Base-by-base conservation (phyloP, 2,113 vertebrate genomes). In the Edolisoma coerulescens region DNA sequence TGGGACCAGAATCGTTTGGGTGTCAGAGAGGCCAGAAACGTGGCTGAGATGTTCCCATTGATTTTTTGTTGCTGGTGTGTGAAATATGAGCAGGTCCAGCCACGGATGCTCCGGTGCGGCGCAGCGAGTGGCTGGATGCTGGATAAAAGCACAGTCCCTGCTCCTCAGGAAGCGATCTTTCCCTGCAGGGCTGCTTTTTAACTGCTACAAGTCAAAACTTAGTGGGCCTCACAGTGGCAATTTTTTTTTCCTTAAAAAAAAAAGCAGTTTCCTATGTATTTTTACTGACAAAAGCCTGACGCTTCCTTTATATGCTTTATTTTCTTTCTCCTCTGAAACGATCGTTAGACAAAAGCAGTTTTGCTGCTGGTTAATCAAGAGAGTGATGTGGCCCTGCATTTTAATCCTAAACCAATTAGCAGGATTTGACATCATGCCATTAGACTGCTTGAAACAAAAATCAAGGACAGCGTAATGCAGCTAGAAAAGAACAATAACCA, bases 381-480 rank as follows among this genome's bases (percentile, higher is more conserved):
- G 95, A 96, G 89, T 97, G 96, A 96, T 95, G 94, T 95, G 96
- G 95, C 96, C 92, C 96, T 97, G 96, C 95, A 97, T 97, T 97
- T 97, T 97, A 97, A 97, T 96, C 96, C 96, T 97, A 97, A 97
- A 97, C 97, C 96, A 97, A 97, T 97, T 97, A 97, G 93, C 91
- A 85, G 93, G 96, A 96, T 97, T 97, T 97, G 96, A 95, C 90
- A 96, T 95, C 94, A 91, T 95, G 95, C 96, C 94, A 95, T 96
- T 93, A 95, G 93, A 96, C 83, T 95, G 95, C 93, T 96, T 95
- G 95, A 95, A 97, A 96, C 95, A 96, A 96, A 97, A 97, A 93
- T 96, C 96, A 97, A 96, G 96, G 96, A 96, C 94, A 96, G 85
- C 35, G 84, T 90, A 96, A 93, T 95, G 94, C 91, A 94, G 89